These are phyloP conservation scores for Halotydeus destructor DNA, from an alignment of 1,140 invertebrate species.

Conservation along the genomic window DNA sequence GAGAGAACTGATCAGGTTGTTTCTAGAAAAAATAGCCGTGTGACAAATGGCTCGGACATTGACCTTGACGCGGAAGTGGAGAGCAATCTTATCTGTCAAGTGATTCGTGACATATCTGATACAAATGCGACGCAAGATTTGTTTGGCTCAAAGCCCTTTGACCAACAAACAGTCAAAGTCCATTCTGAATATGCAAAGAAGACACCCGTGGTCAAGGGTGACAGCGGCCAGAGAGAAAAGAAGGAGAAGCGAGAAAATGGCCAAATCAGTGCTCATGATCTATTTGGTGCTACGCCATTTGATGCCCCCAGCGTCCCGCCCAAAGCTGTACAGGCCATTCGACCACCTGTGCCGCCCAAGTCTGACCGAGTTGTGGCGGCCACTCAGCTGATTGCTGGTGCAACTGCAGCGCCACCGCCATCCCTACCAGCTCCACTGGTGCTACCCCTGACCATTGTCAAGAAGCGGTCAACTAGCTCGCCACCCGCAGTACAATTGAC, in stretches of 20 bases:
- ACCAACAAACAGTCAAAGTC: conserved; percentile 2
- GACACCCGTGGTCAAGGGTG: background rate
- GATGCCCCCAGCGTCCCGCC: background rate
- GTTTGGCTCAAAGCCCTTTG: conserved; percentile 13
- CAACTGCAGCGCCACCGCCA: background rate
- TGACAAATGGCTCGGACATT: conserved; percentile 4
- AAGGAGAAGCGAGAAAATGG: background rate
- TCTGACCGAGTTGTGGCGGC: background rate
- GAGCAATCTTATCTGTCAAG: conserved; percentile 7
- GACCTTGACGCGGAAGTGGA: conserved; percentile 13
- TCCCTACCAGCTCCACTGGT: background rate
- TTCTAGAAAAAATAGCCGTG: background rate
- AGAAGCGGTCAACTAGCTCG: background rate
- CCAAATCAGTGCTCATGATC: background rate
- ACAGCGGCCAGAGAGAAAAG: background rate
- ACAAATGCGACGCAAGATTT: conserved; percentile 8
- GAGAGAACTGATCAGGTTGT: background rate
- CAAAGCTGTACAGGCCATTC: background rate
- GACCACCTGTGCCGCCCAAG: background rate
- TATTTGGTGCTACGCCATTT: conserved; percentile 10
- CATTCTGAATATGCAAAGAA: background rate
- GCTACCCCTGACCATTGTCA: background rate
- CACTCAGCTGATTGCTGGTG: background rate
- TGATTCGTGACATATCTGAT: conserved; percentile 4
- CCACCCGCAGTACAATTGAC: background rate